A percentile compares a stretch with the other conserved stretches of the same genome.
Conservation (phyloP, 2,797 vertebrate species). For the Premnoplex brunnescens region DNA sequence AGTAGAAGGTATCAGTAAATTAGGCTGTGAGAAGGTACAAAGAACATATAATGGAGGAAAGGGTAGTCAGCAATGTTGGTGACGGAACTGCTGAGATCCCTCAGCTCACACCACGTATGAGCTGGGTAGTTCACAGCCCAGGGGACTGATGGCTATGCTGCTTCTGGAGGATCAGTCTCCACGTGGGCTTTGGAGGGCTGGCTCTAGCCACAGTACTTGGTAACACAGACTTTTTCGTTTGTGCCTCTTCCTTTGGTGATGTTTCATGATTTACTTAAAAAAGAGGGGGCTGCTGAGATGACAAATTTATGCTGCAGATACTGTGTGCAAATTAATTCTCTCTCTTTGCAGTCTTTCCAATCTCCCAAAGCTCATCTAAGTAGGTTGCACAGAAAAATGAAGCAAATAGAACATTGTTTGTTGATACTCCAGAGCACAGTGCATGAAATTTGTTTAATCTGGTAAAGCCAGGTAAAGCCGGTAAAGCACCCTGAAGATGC, state of each 20-base stretch:
- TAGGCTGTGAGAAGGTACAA: neutral
- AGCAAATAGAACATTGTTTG: neutral
- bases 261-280: neutral
- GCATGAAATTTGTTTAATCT: neutral
- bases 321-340: neutral
- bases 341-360: neutral
- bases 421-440: neutral
- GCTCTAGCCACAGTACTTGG: neutral
- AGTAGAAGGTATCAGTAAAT: neutral
- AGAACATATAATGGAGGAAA: neutral
- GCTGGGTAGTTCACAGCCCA: neutral
- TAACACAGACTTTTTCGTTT: neutral
- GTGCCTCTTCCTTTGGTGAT: neutral
- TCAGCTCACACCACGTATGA: neutral
- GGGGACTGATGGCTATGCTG: neutral
- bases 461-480: neutral
- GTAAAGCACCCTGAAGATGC: neutral
- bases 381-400: neutral
- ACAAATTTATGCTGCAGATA: neutral
- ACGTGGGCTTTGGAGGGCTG: accelerated
- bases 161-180: neutral
- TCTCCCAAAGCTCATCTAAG: neutral
- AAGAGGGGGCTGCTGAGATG: neutral
- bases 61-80: neutral
- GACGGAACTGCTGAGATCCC: neutral